A percentile compares a stretch with the other conserved stretches of the same genome.
These are phyloP conservation scores for Oreochromis aureus DNA, from an alignment of 2,113 vertebrate species.

Conservation along the genomic window DNA sequence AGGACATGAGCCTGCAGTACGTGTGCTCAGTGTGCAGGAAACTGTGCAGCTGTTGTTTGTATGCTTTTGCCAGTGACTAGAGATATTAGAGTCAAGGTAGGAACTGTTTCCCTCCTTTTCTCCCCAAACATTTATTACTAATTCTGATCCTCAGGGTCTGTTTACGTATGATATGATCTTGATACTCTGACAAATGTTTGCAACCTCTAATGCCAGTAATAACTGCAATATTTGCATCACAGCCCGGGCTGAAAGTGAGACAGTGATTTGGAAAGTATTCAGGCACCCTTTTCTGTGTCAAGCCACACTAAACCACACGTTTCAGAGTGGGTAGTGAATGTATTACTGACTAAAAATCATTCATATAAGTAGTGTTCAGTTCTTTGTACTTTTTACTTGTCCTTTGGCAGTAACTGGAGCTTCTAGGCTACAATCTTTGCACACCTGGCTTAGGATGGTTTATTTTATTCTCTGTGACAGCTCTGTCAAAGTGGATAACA, in stretches of 20 bases:
- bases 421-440: neutral
- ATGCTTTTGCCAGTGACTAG: conserved; percentile 9
- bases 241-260: neutral
- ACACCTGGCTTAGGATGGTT: neutral
- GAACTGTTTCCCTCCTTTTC: neutral
- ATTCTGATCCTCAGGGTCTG: neutral
- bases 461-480: neutral
- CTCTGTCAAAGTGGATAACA: neutral
- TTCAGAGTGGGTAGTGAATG: neutral
- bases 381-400: neutral
- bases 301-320: neutral
- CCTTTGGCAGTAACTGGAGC: neutral
- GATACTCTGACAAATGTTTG: neutral
- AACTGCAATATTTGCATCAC: neutral
- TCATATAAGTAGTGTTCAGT: neutral
- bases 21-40: conserved; percentile 1
- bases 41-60: conserved; percentile 56
- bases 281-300: neutral
- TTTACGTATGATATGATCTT: neutral
- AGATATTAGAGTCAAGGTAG: neutral
- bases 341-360: neutral
- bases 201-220: neutral
- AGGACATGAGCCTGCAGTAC: neutral
- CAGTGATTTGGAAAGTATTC: neutral
- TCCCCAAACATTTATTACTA: neutral